A percentile compares a stretch with the other conserved stretches of the same genome.
phyloP scores from a whole-genome alignment of 1,140 invertebrate species.

The Drosophila jambulina region DNA sequence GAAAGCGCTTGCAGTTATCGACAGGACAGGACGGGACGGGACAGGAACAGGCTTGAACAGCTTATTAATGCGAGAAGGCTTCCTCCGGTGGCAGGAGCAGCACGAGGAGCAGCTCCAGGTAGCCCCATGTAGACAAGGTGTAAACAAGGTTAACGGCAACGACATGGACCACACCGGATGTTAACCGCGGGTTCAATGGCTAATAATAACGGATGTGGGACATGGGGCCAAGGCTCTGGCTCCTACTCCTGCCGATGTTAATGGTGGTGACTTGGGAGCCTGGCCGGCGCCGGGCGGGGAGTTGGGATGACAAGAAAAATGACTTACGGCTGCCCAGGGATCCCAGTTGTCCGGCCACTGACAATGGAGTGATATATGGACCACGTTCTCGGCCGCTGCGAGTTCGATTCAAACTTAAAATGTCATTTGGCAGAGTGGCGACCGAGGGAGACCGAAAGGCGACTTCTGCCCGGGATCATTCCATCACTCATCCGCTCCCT shows the following conservation, averaged over 20 bases:
- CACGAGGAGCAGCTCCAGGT: constrained; percentile 22
- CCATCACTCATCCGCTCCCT: constrained; percentile 43
- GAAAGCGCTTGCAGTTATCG: constrained; percentile 53
- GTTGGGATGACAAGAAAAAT: constrained; percentile 66
- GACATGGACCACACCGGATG: constrained; percentile 9
- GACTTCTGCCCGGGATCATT: constrained; percentile 41
- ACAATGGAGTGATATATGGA: constrained; percentile 61
- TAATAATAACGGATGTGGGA: constrained; percentile 43
- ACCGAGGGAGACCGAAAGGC: neutral
- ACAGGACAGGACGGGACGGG: constrained; percentile 40
- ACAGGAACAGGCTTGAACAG: constrained; percentile 55
- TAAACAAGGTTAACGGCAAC: constrained; percentile 70
- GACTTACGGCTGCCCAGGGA: constrained; percentile 33
- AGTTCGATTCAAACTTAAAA: constrained; percentile 46
- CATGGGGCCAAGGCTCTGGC: neutral
- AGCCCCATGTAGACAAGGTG: constrained; percentile 69
- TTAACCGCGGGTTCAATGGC: constrained; percentile 48
- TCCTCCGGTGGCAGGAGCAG: constrained; percentile 13
- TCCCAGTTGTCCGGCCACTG: constrained; percentile 23
- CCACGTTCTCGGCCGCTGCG: neutral
- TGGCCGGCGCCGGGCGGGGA: neutral
- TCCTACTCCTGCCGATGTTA: neutral
- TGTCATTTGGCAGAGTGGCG: constrained; percentile 59
- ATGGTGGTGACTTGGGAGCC: neutral
- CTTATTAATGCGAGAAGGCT: constrained; percentile 57